Conservation (phyloP, 2,113 vertebrate species). For the Python bivittatus region DNA sequence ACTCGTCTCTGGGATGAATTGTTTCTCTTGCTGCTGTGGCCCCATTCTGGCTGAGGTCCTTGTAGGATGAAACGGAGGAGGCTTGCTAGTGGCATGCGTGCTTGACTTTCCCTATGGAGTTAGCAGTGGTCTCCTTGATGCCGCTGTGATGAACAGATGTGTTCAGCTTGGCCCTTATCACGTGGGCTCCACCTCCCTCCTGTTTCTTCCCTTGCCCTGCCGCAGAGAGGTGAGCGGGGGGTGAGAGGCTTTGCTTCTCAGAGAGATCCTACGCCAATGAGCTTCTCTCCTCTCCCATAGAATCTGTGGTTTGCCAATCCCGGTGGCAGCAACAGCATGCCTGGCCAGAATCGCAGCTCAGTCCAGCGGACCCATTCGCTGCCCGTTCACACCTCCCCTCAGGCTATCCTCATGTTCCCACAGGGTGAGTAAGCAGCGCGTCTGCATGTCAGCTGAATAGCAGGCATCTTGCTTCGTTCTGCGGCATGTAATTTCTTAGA, state of each 20-base stretch:
- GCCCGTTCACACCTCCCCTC: constrained; percentile 92
- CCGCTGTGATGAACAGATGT: background rate
- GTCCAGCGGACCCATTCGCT: constrained; percentile 94
- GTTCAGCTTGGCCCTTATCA: background rate
- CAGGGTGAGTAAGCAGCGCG: constrained; percentile 74
- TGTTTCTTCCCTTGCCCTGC: background rate
- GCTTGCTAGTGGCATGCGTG: accelerated
- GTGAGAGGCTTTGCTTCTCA: background rate
- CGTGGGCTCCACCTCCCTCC: no score
- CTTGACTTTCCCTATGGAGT: background rate
- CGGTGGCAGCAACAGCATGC: constrained; percentile 94
- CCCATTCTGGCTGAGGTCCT: background rate
- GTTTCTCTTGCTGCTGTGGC: background rate
- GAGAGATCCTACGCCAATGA: background rate
- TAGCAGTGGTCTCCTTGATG: no score
- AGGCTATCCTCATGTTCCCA: constrained; percentile 94
- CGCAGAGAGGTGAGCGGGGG: accelerated
- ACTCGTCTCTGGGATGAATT: no score
- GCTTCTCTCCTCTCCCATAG: constrained; percentile 60
- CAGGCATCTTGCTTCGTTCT: background rate
- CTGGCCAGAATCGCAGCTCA: constrained; percentile 91
- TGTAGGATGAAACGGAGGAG: background rate
- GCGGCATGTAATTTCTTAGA: background rate
- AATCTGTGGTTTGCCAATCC: constrained; percentile 93
- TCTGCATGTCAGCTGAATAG: no score